Evolutionary conservation across 2,113 vertebrate genomes (phyloP), one percentile per base, ranked within the genome.

Genomic region (Pedionomus torquatus): DNA sequence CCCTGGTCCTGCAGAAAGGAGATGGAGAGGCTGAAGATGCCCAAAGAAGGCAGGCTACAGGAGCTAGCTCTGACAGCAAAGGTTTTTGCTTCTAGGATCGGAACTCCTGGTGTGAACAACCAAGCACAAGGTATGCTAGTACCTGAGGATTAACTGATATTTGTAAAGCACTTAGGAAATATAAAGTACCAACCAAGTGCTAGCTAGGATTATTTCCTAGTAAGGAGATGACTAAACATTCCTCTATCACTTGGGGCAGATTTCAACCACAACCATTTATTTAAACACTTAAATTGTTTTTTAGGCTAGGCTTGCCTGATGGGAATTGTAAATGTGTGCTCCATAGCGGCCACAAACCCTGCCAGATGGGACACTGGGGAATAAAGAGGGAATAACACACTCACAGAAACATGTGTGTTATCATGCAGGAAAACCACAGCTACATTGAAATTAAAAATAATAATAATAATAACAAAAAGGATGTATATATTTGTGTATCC

Each of bases 171-270:
- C 80, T 93, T 78, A 35, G 33, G 21, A 93, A 95, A 77, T 68
- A 71, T 7, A 55, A 97, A 92, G 57, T 82, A 88, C 82, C 33
- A 87, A 54, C 21, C 64, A 89, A 94, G 79, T 37, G 70, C 54
- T 95, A 78, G 65, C 84, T 87, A 80, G 90, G 76, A 93, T 96
- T 97, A 94, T 95, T 91, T 95, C 66, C 89, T 86, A 61, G 61
- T 41, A 89, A 91, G 77, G 79, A 93, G 64, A 90, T 94, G 87
- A 94, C 93, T 95, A 89, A 95, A 95, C 54, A 90, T 84, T 93
- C 58, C 41, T 81, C 82, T 86, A 89, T 90, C 72, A 83, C 74
- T 71, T 58, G 63, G 33, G 70, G 41, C 76, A 96, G 86, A 93
- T 87, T 96, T 96, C 74, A 95, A 93, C 85, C 80, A 75, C 66